phyloP scores from a whole-genome alignment of 2,113 vertebrate species.

The Cariama cristata region DNA sequence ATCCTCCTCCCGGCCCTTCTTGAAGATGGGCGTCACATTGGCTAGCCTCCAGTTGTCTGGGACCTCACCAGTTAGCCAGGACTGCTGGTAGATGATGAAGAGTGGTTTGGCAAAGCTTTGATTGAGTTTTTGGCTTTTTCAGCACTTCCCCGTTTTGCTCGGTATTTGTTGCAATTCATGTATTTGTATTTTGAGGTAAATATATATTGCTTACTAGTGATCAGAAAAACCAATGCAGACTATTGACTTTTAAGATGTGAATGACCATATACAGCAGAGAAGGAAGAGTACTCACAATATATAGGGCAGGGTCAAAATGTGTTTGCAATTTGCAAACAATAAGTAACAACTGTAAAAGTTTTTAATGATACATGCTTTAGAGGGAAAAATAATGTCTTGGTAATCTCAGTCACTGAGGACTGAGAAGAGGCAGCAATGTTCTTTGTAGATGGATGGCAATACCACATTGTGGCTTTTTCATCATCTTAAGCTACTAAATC shows the following conservation, averaged over 20 bases:
- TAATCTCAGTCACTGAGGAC: background rate
- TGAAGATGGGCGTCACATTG: no score
- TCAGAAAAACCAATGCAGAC: background rate
- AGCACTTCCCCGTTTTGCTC: background rate
- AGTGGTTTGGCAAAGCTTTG: background rate
- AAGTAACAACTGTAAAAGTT: background rate
- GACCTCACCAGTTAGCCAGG: no score
- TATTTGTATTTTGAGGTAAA: background rate
- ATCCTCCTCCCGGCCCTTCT: no score
- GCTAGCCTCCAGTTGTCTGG: no score
- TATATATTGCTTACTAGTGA: background rate
- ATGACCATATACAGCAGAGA: background rate
- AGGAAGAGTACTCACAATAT: background rate
- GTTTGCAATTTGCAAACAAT: background rate
- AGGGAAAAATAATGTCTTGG: background rate
- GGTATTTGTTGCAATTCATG: background rate
- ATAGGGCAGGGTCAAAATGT: background rate
- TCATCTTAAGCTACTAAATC: background rate
- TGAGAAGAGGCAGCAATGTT: background rate
- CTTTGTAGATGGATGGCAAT: background rate
- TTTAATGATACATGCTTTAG: background rate
- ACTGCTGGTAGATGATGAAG: no score
- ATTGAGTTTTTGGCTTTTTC: background rate
- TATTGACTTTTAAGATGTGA: background rate
- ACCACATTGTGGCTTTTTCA: background rate